Percentiles rank a stretch among this genome's conserved stretches.
Conservation (phyloP, 2,888 invertebrate species). For the Cheilosia vernalis region DNA sequence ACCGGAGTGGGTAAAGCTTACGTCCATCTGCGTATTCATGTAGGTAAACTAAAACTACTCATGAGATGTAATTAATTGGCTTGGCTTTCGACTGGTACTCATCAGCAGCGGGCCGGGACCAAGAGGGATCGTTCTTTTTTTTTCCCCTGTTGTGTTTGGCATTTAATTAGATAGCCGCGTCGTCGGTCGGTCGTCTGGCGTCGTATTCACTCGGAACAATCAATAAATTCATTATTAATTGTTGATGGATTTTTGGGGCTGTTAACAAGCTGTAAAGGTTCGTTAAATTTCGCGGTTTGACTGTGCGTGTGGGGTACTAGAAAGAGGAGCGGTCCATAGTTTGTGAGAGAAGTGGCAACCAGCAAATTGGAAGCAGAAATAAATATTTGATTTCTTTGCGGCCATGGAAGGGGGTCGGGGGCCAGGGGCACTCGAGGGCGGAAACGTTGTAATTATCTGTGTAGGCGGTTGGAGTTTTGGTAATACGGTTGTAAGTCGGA, state of each 20-base stretch:
- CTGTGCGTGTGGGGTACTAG: conserved; percentile 2
- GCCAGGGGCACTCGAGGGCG: conserved; percentile 20
- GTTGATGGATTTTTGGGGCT: conserved; percentile 52
- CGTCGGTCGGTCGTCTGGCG: not conserved
- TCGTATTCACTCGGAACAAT: conserved; percentile 48
- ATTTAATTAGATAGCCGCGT: conserved; percentile 59
- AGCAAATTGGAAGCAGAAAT: conserved; percentile 30
- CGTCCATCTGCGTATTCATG: conserved; percentile 32
- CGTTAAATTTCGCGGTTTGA: conserved; percentile 62
- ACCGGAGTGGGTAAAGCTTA: conserved; percentile 52
- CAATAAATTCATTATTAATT: conserved; percentile 72
- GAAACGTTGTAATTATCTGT: conserved; percentile 51
- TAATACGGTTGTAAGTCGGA: conserved; percentile 13
- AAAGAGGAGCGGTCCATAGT: conserved; percentile 47
- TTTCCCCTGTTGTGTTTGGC: conserved; percentile 48
- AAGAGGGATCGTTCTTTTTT: no score
- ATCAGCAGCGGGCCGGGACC: conserved; percentile 15
- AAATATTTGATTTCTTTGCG: conserved; percentile 39
- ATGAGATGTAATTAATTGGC: conserved; percentile 69
- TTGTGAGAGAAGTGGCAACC: conserved; percentile 33
- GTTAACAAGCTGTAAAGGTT: conserved; percentile 74
- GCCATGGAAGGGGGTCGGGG: conserved; percentile 1
- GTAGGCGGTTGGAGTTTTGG: conserved; percentile 44
- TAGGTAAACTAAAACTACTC: conserved; percentile 45
- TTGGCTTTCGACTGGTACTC: conserved; percentile 46